Evolutionary conservation across 2,888 invertebrate genomes (phyloP), one percentile per base, ranked within the genome.

Genomic region (Clistopyga incitator): DNA sequence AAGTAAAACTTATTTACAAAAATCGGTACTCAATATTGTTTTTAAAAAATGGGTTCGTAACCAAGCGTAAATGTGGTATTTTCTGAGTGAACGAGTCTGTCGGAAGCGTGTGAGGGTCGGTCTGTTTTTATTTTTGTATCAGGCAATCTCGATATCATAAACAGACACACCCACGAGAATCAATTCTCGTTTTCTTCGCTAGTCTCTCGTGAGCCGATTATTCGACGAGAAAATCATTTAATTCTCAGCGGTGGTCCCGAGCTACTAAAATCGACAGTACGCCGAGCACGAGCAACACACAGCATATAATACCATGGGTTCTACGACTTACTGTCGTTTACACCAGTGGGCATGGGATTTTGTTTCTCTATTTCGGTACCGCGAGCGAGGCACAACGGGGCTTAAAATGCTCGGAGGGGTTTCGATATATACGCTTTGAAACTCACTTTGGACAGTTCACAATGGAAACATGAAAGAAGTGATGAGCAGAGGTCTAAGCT

Each of bases 361-460:
- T 86, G 87, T 88, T 90, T 87, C 86, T 90, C 90, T 90, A 90
- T 90, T 90, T 90, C 88, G 84, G 89, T 90, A 88, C 85, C 85
- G 61, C 64, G 34, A 34, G 61, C 75, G 75, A 20, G 50, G 29
- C 68, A 45, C 15, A 38, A 59, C 68, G 79, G 61, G 65, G 29
- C 52, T 42, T 29, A 42, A 38, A 34, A 34, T 59, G 47, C 59
- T 74, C 67, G 50, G 47, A 23, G 67, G 65, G 71, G 78, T 56
- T 34, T 78, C 67, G 65, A 54, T 61, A 54, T 23, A 38, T 64
- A 47, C 61, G 52, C 64, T 70, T 47, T 47, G 45, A 47, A 81
- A 56, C 75, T 83, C 54, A 38, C 52, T 29, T 59, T 54, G 38
- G 52, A 74, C 75, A 50, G 80, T 80, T 50, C 56, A 64, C 56